These are phyloP conservation scores for Mermis nigrescens DNA, from an alignment of 2,888 invertebrate genomes.

Conservation along the genomic window DNA sequence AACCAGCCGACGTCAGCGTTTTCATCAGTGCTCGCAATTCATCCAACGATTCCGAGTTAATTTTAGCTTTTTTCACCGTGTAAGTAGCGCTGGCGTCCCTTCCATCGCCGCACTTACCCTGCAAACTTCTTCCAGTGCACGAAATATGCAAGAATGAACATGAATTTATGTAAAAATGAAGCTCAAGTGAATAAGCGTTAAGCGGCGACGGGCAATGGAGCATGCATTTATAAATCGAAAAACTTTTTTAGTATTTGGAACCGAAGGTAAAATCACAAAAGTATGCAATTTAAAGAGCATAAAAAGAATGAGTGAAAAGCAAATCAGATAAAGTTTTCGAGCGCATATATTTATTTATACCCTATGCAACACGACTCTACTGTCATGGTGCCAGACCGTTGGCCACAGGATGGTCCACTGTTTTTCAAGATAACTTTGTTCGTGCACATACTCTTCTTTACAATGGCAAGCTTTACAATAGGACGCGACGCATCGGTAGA, in stretches of 20 bases:
- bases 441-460: not conserved
- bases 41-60: constrained; percentile 16
- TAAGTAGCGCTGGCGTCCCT: constrained; percentile 20
- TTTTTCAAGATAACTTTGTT: not conserved
- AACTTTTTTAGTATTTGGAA: too few species aligned
- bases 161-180: not conserved
- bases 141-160: not conserved
- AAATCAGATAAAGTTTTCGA: too few species aligned
- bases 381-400: not conserved
- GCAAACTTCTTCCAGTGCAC: not conserved
- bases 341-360: too few species aligned
- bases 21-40: too few species aligned
- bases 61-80: constrained; percentile 17
- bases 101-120: constrained; percentile 26
- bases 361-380: not conserved
- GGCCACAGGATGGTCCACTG: not conserved
- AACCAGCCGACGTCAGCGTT: too few species aligned
- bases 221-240: too few species aligned
- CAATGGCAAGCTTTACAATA: not conserved
- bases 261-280: too few species aligned
- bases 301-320: too few species aligned
- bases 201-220: too few species aligned
- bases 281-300: too few species aligned
- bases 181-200: too few species aligned
- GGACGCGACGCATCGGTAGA: not conserved